Percentiles rank a stretch among this genome's conserved stretches.
These are phyloP conservation scores for Drosophila sturtevanti DNA, from an alignment of 1,140 invertebrate species.

Conservation along the genomic window DNA sequence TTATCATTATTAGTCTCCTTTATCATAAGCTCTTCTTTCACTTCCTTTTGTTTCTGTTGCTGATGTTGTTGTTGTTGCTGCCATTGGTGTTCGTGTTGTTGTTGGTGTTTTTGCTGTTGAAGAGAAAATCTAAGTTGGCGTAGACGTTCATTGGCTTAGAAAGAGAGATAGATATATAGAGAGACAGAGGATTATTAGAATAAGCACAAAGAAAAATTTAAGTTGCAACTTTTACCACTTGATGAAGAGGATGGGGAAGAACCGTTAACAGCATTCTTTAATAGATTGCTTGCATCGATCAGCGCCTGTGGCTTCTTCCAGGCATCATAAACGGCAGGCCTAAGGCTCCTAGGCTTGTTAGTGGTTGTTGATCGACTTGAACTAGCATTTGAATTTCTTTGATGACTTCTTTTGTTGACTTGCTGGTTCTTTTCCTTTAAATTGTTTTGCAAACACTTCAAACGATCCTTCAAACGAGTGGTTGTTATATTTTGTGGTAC, in stretches of 20 bases:
- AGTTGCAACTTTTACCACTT: slow-evolving; percentile 37
- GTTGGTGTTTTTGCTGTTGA: slow-evolving; percentile 30
- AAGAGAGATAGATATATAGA: neutral
- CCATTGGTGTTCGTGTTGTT: too few relatives aligned
- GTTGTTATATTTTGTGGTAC: neutral
- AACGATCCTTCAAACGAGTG: too few relatives aligned
- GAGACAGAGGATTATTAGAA: too few relatives aligned
- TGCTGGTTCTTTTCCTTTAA: slow-evolving; percentile 27
- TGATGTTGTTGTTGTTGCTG: neutral
- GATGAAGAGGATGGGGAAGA: neutral
- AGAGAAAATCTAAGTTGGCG: slow-evolving; percentile 15
- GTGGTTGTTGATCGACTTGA: neutral
- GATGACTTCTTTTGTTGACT: slow-evolving; percentile 10
- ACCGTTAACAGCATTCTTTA: neutral
- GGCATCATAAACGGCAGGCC: slow-evolving; percentile 6
- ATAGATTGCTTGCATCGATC: slow-evolving; percentile 55
- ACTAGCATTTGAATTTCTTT: slow-evolving; percentile 4
- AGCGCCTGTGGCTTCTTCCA: slow-evolving; percentile 64
- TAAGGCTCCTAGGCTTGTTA: neutral
- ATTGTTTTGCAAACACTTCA: slow-evolving; percentile 56
- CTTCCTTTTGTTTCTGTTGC: neutral
- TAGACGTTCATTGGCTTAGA: slow-evolving; percentile 53
- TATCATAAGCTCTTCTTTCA: neutral
- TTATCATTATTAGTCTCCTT: slow-evolving; percentile 25
- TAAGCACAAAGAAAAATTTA: too few relatives aligned